Evolutionary conservation across 2,113 vertebrate species (phyloP), one percentile per base, ranked within the genome.

Genomic region (Mohoua ochrocephala): DNA sequence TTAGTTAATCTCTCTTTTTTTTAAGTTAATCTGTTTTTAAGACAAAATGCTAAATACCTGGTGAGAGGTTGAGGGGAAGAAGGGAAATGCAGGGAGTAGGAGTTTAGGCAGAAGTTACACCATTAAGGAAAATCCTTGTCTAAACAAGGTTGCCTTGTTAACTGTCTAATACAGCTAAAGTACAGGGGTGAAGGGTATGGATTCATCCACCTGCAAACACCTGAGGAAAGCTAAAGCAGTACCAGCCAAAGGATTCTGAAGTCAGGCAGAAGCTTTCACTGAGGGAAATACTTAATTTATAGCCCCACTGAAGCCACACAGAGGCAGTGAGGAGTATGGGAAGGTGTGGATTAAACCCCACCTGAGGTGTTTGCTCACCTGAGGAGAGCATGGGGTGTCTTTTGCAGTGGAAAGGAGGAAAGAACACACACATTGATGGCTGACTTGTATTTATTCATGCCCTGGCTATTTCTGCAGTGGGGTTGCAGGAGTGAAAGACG

Each of bases 341-440:
- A 42, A 18, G 16, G n/a, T 21, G 56, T 39, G 57, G 78, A 37
- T 39, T 75, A 45, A 90, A 39, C 33, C 52, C 56, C 33, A 13
- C 6, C 5, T 3, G 45, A 74, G 73, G 54, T 30, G 33, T 73
- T 86, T 54, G 49, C 15, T 78, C 73, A n/a, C 42, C 45, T 41
- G 22, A 70, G 88, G 50, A 28, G n/a, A 70, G 26, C 41, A 9
- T 0, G 7, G 17, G 16, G 15, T 3, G 7, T 18, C 14, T n/a
- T 41, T 59, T 49, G 7, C n/a, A 7, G 4, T 6, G 61, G 52
- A n/a, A 73, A 65, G 73, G 42, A 84, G 42, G 53, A 8, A 17
- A 41, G 52, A 37, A 10, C 35, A 33, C 1, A 12, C 49, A 23
- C 33, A 2, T 0, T 13, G 64, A 6, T 10, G 50, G 78, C 52